Base-by-base conservation (phyloP, 2,113 vertebrate genomes). In the Osmerus mordax region DNA sequence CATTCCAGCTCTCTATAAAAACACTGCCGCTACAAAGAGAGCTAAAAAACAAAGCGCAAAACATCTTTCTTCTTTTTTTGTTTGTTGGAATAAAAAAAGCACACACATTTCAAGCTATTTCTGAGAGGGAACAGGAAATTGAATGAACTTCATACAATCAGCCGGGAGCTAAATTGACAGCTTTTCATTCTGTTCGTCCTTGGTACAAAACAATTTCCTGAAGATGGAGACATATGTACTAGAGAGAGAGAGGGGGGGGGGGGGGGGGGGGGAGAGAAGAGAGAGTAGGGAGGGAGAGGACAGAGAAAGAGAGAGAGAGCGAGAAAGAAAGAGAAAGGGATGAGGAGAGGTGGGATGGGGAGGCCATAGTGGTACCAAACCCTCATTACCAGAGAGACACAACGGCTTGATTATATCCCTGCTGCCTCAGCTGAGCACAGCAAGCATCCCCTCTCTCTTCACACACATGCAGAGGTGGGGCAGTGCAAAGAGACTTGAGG, bases 341-440 rank as follows among this genome's bases (percentile, higher is more conserved):
- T 28, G 55, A n/a, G 28, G 70, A 59, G 36, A 75, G 72, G 70
- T 70, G 61, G 55, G 51, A 16, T 29, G 63, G 23, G 51, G 56
- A 64, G 64, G 51, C 60, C 0, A 1, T 55, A 18, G 52, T 65
- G 23, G 23, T 78, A 41, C 36, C 18, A 81, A 70, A 60, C 47
- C 67, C 58, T 77, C 70, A 80, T 83, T 84, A 79, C 32, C 32
- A 56, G n/a, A 56, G 54, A 67, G 55, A 23, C 83, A 67, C 76
- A 73, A 76, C 64, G 77, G 73, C 78, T 81, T 64, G 76, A 87
- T 83, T 83, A 76, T 41, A 79, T 65, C 72, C 73, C 52, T 52
- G 28, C 8, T 51, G 81, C 65, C 23, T 74, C 56, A 80, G 70
- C 41, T 71, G 32, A 41, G 25, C 59, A 25, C 21, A 1, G 71